Evolutionary conservation across 2,113 vertebrate species (phyloP).

Genomic region (Bucco capensis): DNA sequence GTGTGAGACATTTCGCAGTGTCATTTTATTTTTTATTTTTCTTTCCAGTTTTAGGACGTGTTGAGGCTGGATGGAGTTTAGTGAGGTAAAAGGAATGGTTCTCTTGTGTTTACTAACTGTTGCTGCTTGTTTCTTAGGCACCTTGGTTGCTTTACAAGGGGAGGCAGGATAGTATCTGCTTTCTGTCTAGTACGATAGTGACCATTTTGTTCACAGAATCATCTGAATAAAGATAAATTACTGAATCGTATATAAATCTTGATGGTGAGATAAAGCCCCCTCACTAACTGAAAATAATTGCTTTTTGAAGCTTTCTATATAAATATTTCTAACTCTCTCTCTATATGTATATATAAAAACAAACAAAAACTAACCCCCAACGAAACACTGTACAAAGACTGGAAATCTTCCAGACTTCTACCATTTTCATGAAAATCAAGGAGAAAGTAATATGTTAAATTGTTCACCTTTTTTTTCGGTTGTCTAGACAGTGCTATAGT

Average conservation of each 20-base stretch:
- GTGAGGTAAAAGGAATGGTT: neutral
- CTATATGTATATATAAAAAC: neutral
- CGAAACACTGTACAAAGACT: neutral
- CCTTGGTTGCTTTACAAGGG: neutral
- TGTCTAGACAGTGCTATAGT: neutral
- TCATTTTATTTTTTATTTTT: neutral
- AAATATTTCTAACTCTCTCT: neutral
- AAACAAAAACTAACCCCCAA: neutral
- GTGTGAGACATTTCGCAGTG: neutral
- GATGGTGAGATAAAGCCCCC: neutral
- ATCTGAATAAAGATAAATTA: neutral
- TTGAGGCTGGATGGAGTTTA: constrained; percentile 25
- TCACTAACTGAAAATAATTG: neutral
- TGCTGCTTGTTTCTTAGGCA: neutral
- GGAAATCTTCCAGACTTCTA: neutral
- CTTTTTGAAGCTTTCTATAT: neutral
- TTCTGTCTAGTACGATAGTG: neutral
- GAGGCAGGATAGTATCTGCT: neutral
- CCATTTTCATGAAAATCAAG: neutral
- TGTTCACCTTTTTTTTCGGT: neutral
- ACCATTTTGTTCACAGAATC: neutral
- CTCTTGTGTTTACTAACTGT: neutral
- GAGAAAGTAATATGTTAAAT: neutral
- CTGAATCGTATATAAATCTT: neutral
- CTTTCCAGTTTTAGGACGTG: neutral